Base-by-base conservation (phyloP, 2,113 vertebrate species). In the Ophthalmolycus amberensis region DNA sequence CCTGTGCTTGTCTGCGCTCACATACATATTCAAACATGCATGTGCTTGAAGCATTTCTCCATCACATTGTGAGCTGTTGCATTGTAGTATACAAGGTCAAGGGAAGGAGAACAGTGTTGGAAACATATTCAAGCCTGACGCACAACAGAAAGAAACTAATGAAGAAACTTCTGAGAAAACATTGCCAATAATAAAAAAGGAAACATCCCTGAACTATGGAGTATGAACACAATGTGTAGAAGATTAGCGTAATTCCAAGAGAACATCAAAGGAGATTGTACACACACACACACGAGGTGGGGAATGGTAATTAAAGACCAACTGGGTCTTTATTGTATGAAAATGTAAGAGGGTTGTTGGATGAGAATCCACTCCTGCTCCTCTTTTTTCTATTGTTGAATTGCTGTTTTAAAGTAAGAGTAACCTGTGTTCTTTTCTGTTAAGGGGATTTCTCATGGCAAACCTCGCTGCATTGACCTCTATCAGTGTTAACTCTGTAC, bases 21-120 rank as follows among this genome's bases (percentile, higher is more conserved):
- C 70, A 88, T 86, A 76, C 82, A 90, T 87, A 86, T 88, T 77
- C 58, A 86, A 80, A 58, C 22, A 25, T 14, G n/a, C 54, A 27
- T 75, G 46, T 76, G 66, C 71, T 85, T 37, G 60, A 48, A 85
- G 85, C 70, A 37, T 72, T 86, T 80, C 62, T 83, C 42, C 1
- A 64, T 88, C 77, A 70, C 63, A 84, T 85, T 65, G 63, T 58
- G 54, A 89, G 80, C 37, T 63, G 44, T 42, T 80, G 62, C 18
- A 34, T 2, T 18, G 34, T 25, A 60, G 37, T 7, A 65, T 4
- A 66, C 58, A 86, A 79, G 75, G 85, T 82, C 72, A 90, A 79
- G 5, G 29, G 58, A 82, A 87, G 40, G 32, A 69, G 52, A 82
- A 27, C 2, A 32, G 46, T 71, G 10, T 68, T 59, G 9, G 78